Evolutionary conservation across 2,797 vertebrate species (phyloP), one percentile per base, ranked within the genome.

Genomic region (Semotilus atromaculatus): DNA sequence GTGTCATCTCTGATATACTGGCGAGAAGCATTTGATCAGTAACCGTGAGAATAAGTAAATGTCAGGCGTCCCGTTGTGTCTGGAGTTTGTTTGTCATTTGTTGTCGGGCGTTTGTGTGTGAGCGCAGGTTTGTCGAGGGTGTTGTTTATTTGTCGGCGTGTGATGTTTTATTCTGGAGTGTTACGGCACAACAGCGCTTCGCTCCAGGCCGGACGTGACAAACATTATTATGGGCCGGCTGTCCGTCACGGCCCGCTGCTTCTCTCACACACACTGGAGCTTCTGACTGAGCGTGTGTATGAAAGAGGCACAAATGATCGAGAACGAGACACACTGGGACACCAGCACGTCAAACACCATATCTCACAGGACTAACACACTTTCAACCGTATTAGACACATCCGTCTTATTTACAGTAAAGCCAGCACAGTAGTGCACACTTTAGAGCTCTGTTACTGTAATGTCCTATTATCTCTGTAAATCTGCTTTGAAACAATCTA

Each of bases 211-310:
- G 90, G 88, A 93, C 90, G 87, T 90, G 89, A 93, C 87, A 87
- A 88, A 92, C 91, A 92, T 93, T 94, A 91, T 93, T 93, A 94
- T 94, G 89, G 89, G 88, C 91, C 91, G 92, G 90, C 90, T 93
- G 92, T 94, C 92, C 91, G 92, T 95, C 94, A 94, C 38, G 84
- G 92, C 85, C 90, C 76, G 76, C 85, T 84, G 83, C 80, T 16
- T 60, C 38, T 36, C 66, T 45, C 74, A 34, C 62, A n/a, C n/a
- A n/a, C n/a, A n/a, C n/a, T n/a, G n/a, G n/a, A n/a, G 31, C 7
- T 10, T 38, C 21, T 19, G 55, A 34, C 70, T 14, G 14, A 74
- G 71, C 31, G 4, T 7, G 58, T 53, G 53, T 55, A 82, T 58
- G 23, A 70, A 60, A 86, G 34, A 60, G 36, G 18, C 26, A 16